Conservation (phyloP, 2,888 invertebrate genomes). For the Conistra vaccinii region DNA sequence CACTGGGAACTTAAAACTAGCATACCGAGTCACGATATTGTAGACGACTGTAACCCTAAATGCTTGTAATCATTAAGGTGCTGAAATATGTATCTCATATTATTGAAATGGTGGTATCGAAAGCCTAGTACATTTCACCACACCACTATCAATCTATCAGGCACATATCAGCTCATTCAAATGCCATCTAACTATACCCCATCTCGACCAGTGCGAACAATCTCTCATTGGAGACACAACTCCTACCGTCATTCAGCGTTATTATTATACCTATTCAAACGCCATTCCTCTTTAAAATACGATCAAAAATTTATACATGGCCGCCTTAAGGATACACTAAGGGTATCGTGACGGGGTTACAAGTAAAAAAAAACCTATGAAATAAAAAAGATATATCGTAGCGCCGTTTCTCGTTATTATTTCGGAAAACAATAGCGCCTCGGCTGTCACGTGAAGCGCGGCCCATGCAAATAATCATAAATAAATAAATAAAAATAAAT, state of each 20-base stretch:
- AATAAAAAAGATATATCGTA: conserved; percentile 77
- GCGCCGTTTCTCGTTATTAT: conserved; percentile 90
- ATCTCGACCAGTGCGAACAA: conserved; percentile 73
- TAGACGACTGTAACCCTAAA: not conserved
- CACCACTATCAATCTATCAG: conserved; percentile 13
- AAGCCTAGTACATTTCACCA: not conserved
- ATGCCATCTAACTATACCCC: conserved; percentile 31
- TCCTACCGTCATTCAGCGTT: conserved; percentile 76
- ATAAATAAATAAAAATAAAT: conserved; percentile 90
- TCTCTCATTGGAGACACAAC: conserved; percentile 76
- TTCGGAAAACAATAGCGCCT: conserved; percentile 89
- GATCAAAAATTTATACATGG: conserved; percentile 70
- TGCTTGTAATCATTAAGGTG: not conserved
- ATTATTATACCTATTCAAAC: conserved; percentile 85
- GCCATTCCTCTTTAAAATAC: conserved; percentile 84
- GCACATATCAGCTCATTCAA: conserved; percentile 3
- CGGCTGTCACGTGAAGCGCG: conserved; percentile 88
- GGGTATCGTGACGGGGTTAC: conserved; percentile 80
- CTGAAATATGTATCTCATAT: not conserved
- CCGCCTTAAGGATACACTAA: conserved; percentile 66
- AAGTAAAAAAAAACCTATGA: conserved; percentile 70
- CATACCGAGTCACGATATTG: not conserved
- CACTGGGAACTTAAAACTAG: not conserved
- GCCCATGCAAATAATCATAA: conserved; percentile 90
- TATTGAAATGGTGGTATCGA: not conserved